A percentile compares a stretch with the other conserved stretches of the same genome.
Evolutionary conservation across 2,113 vertebrate species (phyloP).

Genomic region (Hydropotes inermis): DNA sequence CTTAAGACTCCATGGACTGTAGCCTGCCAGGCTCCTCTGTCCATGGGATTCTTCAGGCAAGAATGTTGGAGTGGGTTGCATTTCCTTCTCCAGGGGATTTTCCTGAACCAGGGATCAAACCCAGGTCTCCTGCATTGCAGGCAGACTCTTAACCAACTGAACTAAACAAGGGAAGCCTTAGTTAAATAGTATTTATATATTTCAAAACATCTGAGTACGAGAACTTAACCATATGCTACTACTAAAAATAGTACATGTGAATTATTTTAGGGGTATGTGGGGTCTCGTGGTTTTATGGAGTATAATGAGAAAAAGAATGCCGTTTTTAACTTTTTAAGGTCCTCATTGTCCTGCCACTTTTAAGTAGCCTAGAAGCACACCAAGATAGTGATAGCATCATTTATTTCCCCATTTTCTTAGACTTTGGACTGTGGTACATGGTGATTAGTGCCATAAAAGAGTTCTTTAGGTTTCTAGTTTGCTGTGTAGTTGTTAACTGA

Average conservation of each 20-base stretch:
- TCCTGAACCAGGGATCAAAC: neutral
- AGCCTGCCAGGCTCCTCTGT: neutral
- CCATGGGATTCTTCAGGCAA: neutral
- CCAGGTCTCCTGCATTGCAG: neutral
- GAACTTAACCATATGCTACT: neutral
- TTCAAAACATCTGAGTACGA: neutral
- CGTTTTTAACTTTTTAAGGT: constrained; percentile 19
- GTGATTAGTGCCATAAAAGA: neutral
- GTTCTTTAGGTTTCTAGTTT: neutral
- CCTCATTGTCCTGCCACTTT: neutral
- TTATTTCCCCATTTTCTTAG: neutral
- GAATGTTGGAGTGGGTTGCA: neutral
- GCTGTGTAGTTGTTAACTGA: neutral
- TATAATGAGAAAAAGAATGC: neutral
- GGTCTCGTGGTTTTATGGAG: neutral
- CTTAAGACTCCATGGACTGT: neutral
- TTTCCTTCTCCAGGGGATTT: neutral
- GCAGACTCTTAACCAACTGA: neutral
- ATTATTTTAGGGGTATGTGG: neutral
- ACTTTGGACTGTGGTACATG: neutral
- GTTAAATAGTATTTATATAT: constrained; percentile 19
- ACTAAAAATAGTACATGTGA: neutral
- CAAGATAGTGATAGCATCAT: neutral
- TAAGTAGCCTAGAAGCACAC: neutral
- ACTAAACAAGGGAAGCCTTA: neutral